Conservation (phyloP, 2,888 invertebrate genomes). For the Tenodera sinensis region DNA sequence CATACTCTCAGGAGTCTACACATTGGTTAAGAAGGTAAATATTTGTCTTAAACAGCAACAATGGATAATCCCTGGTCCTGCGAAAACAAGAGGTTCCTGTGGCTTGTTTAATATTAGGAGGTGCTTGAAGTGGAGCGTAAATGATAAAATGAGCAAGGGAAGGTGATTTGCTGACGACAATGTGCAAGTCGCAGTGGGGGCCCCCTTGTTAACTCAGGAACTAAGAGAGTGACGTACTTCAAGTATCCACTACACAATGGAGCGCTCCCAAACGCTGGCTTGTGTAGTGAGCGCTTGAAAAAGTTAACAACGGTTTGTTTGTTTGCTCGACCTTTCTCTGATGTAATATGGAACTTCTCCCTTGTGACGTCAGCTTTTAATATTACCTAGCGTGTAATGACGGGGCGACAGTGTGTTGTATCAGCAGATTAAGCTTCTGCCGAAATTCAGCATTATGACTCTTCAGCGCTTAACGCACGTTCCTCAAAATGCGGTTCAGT, state of each 20-base stretch:
- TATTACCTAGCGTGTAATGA: not conserved
- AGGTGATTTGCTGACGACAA: not conserved
- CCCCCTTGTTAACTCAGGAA: not conserved
- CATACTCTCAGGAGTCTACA: too few relatives aligned
- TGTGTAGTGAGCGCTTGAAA: not conserved
- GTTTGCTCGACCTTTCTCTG: not conserved
- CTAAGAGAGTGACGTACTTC: not conserved
- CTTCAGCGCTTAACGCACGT: not conserved
- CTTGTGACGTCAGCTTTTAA: not conserved
- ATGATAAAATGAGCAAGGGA: not conserved
- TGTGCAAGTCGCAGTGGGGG: not conserved
- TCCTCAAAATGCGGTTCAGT: not conserved
- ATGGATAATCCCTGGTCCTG: too few relatives aligned
- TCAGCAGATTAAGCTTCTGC: not conserved
- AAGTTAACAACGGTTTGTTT: not conserved
- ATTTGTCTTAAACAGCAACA: too few relatives aligned
- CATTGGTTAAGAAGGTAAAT: too few relatives aligned
- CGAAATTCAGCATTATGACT: not conserved
- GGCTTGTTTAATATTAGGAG: not conserved
- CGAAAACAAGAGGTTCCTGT: not conserved
- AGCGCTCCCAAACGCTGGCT: not conserved
- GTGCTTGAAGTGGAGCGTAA: not conserved
- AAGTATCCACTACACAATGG: not conserved
- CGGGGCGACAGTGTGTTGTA: not conserved
- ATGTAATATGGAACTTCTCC: not conserved